Conservation (phyloP, 2,888 invertebrate genomes). For the Amiota mariae region DNA sequence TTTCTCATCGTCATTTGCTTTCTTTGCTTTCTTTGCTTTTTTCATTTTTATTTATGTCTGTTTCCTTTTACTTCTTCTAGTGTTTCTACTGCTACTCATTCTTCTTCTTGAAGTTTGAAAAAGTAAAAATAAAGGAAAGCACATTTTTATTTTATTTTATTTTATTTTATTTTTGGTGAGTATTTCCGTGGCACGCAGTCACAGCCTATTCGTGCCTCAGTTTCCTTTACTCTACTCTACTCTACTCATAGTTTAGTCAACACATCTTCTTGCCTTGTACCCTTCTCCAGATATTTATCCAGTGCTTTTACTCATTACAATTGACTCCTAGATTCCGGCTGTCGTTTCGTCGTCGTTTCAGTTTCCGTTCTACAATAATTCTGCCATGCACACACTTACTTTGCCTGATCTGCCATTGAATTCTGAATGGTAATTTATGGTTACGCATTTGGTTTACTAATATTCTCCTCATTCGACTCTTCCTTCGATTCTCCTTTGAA, state of each 20-base stretch:
- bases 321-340: constrained; percentile 28
- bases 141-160: too few species aligned
- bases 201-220: too few species aligned
- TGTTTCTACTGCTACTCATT: constrained; percentile 26
- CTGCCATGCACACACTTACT: too few species aligned
- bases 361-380: background rate
- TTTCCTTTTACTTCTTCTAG: background rate
- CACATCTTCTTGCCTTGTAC: background rate
- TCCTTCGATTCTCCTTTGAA: background rate
- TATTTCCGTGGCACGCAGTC: constrained; percentile 59
- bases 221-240: too few species aligned
- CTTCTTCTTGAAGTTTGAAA: too few species aligned
- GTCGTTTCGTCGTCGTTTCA: constrained; percentile 4
- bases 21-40: background rate
- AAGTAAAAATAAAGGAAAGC: too few species aligned
- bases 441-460: constrained; percentile 67
- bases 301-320: constrained; percentile 55
- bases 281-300: constrained; percentile 17
- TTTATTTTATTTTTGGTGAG: constrained; percentile 54
- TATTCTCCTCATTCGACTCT: constrained; percentile 32
- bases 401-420: constrained; percentile 41
- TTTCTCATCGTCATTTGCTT: background rate
- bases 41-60: background rate
- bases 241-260: too few species aligned
- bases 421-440: constrained; percentile 63